Evolutionary conservation across 2,888 invertebrate genomes (phyloP).

Genomic region (Spodoptera picta): DNA sequence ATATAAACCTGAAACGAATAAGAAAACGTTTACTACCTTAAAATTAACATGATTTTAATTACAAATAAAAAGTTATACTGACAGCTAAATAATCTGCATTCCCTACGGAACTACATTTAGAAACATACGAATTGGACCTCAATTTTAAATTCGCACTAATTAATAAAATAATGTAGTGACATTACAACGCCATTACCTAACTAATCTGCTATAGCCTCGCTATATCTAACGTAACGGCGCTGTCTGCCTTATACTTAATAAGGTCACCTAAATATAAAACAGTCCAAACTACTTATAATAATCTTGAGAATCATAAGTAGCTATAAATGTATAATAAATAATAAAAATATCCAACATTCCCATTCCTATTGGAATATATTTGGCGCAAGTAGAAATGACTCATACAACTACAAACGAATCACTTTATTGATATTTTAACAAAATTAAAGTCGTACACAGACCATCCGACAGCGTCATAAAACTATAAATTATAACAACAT

Average conservation of each 20-base stretch:
- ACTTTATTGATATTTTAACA: constrained; percentile 31
- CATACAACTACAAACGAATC: constrained; percentile 46
- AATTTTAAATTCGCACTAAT: constrained; percentile 85
- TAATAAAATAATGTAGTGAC: constrained; percentile 73
- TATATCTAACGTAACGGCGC: constrained; percentile 57
- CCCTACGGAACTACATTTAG: constrained; percentile 78
- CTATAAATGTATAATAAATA: constrained; percentile 56
- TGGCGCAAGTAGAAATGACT: constrained; percentile 49
- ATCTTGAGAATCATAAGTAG: constrained; percentile 52
- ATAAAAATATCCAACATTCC: constrained; percentile 57
- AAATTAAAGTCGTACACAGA: constrained; percentile 37
- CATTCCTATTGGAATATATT: constrained; percentile 53
- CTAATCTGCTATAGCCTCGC: constrained; percentile 61
- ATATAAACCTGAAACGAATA: constrained; percentile 83
- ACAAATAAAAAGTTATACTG: constrained; percentile 77
- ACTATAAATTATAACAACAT: constrained; percentile 41
- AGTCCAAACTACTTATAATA: constrained; percentile 62
- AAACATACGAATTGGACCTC: constrained; percentile 88
- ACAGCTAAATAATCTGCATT: constrained; percentile 65
- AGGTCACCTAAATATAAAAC: constrained; percentile 68
- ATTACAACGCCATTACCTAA: constrained; percentile 57
- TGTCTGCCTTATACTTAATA: constrained; percentile 58
- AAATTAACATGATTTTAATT: constrained; percentile 84
- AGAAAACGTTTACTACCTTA: constrained; percentile 80
- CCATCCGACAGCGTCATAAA: constrained; percentile 30